Evolutionary conservation across 2,113 vertebrate genomes (phyloP).

Genomic region (Oryctolagus cuniculus): DNA sequence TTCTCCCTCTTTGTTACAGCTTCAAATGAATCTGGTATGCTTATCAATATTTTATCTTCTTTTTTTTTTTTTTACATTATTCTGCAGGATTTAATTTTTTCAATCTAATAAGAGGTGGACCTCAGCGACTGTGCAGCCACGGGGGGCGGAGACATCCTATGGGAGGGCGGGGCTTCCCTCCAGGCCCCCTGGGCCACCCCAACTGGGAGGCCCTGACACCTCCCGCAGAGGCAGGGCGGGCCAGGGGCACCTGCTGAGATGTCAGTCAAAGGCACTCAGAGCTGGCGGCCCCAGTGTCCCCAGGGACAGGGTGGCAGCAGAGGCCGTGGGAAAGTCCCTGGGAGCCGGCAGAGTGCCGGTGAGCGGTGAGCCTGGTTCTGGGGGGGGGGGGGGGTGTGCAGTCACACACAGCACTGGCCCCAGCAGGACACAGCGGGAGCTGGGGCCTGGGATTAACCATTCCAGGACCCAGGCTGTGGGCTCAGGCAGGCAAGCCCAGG

Average conservation of each 20-base stretch:
- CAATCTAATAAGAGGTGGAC: constrained; percentile 72
- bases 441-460: constrained; percentile 52
- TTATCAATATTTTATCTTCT: neutral
- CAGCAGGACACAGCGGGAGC: accelerated
- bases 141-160: accelerated
- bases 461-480: neutral
- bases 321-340: too few relatives aligned
- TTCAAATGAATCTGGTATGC: neutral
- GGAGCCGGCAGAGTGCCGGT: too few relatives aligned
- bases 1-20: too few relatives aligned
- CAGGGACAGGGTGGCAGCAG: too few relatives aligned
- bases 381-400: too few relatives aligned
- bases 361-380: too few relatives aligned
- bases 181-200: neutral
- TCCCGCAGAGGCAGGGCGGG: too few relatives aligned
- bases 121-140: constrained; percentile 28
- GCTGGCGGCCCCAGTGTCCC: too few relatives aligned
- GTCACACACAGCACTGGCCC: constrained; percentile 68
- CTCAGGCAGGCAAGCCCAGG: accelerated
- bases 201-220: neutral
- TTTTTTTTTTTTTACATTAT: too few relatives aligned
- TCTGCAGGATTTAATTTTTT: constrained; percentile 76
- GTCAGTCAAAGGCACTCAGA: constrained; percentile 75
- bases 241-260: constrained; percentile 70
- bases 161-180: neutral